Base-by-base conservation (phyloP, 2,113 vertebrate species). In the Platichthys flesus region DNA sequence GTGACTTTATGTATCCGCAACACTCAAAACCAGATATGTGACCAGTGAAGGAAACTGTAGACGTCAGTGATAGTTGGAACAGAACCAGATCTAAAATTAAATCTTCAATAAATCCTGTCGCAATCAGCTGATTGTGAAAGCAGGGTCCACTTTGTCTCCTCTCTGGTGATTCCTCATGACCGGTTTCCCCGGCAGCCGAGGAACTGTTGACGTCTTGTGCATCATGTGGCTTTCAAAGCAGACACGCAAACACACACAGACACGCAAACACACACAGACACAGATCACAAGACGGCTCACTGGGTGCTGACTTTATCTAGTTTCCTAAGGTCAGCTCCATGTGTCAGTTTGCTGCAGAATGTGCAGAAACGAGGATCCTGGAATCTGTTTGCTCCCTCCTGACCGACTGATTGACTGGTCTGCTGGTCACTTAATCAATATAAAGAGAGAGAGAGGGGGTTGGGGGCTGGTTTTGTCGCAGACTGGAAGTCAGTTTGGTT, bases 141-240 rank as follows among this genome's bases (percentile, higher is more conserved):
- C 56, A 6, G 23, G 49, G 78, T 64, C 66, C 63, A 55, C 45
- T 62, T 2, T 2, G 18, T 78, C 60, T 67, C 58, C 52, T 83
- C 71, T 56, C 71, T 63, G 76, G 61, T 28, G 75, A 23, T 62
- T 78, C 55, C 87, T 68, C 77, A 79, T 91, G 90, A 91, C 85
- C 54, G 20, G 69, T 87, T 74, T 67, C 86, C 74, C 10, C 13
- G 21, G 79, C 69, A 80, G 83, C 88, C 0, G 3, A 45, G 75
- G 55, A 83, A 62, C 68, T 55, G 83, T 55, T 88, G 90, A 86
- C 83, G 69, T 87, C 75, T 81, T 71, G 60, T 15, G 63, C 78
- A 69, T 90, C 87, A 91, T 83, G 90, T 20, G 88, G 79, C 65
- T 74, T 71, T 84, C 49, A 62, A 67, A 66, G 37, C 23, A 42